Conservation (phyloP, 2,888 invertebrate genomes). For the Oxycera nigricornis region DNA sequence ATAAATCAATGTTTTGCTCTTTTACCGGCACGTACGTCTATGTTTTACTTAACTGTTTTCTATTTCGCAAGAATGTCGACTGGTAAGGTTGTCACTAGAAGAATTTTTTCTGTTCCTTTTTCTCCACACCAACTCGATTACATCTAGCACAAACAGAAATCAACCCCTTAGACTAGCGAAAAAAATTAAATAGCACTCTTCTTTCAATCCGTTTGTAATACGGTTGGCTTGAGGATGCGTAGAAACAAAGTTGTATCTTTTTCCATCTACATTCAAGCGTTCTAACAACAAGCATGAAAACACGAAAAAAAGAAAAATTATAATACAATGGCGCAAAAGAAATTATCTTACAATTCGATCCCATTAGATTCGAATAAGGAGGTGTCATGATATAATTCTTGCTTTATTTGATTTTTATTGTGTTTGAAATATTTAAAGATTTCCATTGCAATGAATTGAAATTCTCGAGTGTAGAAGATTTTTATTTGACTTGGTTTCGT, state of each 20-base stretch:
- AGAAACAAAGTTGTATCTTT: no score
- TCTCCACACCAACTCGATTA: no score
- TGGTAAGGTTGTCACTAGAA: neutral
- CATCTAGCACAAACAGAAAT: neutral
- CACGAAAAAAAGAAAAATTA: neutral
- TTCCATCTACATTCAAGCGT: no score
- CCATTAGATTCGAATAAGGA: slow-evolving; percentile 8
- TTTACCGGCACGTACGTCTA: slow-evolving; percentile 33
- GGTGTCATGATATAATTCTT: neutral
- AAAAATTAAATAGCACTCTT: slow-evolving; percentile 3
- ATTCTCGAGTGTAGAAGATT: neutral
- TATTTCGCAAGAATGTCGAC: neutral
- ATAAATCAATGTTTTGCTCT: slow-evolving; percentile 51
- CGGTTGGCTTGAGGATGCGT: no score
- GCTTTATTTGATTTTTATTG: neutral
- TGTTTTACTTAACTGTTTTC: neutral
- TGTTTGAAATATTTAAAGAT: no score
- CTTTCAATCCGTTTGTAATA: no score
- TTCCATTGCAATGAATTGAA: no score
- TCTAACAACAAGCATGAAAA: neutral
- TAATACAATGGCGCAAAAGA: neutral
- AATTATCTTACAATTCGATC: slow-evolving; percentile 21
- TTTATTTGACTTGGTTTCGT: neutral
- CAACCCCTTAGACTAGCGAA: neutral
- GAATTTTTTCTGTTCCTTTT: neutral